A percentile compares a stretch with the other conserved stretches of the same genome.
phyloP scores from a whole-genome alignment of 1,140 invertebrate species.

The Gryon sp. region DNA sequence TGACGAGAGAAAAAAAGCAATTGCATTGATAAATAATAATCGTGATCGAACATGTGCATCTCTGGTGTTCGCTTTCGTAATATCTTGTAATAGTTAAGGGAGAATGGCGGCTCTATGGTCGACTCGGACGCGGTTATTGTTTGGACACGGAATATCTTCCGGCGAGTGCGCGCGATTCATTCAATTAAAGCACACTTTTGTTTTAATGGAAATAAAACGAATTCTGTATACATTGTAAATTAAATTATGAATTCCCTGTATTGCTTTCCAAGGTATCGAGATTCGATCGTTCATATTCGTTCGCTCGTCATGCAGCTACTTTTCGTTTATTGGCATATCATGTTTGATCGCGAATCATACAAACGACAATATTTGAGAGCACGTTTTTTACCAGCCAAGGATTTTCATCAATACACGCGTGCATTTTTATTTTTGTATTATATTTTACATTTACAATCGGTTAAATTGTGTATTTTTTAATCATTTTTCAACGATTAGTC shows the following conservation, averaged over 20 bases:
- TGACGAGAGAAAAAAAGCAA: neutral
- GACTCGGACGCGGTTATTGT: conserved; percentile 64
- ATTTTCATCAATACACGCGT: conserved; percentile 31
- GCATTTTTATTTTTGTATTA: neutral
- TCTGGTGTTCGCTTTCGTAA: conserved; percentile 17
- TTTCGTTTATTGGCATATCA: conserved; percentile 50
- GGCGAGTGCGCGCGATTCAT: conserved; percentile 70
- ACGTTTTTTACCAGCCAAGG: conserved; percentile 40
- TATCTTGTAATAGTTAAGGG: conserved; percentile 58
- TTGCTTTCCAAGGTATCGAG: conserved; percentile 48
- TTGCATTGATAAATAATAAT: conserved; percentile 23
- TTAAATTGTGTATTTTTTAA: neutral
- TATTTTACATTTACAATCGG: neutral
- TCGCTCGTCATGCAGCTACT: conserved; percentile 32
- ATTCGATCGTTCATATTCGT: conserved; percentile 33
- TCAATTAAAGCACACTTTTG: conserved; percentile 73
- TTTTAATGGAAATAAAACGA: conserved; percentile 73
- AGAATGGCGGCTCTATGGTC: conserved; percentile 47
- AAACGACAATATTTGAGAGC: conserved; percentile 48
- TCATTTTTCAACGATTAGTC: neutral
- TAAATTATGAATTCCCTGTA: conserved; percentile 59
- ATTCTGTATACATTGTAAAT: conserved; percentile 64
- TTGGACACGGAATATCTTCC: conserved; percentile 75
- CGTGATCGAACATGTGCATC: neutral
- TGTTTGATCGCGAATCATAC: conserved; percentile 55